phyloP scores from a whole-genome alignment of 2,888 invertebrate species.

The Drosophila nigricruria region DNA sequence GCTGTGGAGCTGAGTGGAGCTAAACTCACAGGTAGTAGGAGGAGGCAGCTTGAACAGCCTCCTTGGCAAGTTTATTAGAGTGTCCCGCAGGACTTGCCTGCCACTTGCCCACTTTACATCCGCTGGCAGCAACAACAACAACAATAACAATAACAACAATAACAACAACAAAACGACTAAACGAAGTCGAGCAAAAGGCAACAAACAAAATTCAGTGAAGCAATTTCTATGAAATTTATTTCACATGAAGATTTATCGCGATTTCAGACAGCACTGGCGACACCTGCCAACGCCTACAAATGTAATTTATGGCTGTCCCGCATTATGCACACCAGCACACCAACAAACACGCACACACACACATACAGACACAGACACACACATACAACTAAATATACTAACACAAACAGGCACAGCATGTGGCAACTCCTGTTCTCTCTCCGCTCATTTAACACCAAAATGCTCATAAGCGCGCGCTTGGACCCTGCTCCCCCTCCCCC shows the following conservation, averaged over 20 bases:
- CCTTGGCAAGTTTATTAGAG: conserved; percentile 67
- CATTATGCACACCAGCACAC: conserved; percentile 78
- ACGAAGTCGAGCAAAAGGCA: conserved; percentile 72
- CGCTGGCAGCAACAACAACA: conserved; percentile 45
- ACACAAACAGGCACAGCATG: conserved; percentile 62
- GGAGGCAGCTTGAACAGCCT: conserved; percentile 30
- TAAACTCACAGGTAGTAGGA: neutral
- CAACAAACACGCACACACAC: conserved; percentile 34
- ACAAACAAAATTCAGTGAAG: conserved; percentile 84
- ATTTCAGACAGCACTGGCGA: conserved; percentile 86
- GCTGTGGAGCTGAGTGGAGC: conserved; percentile 4
- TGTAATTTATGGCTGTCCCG: conserved; percentile 85
- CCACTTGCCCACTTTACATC: conserved; percentile 71
- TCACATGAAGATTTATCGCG: conserved; percentile 86
- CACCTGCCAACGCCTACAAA: conserved; percentile 86
- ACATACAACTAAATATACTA: conserved; percentile 7
- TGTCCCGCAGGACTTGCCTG: conserved; percentile 71
- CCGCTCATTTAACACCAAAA: conserved; percentile 66
- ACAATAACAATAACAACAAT: conserved; percentile 38
- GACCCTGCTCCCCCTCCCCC: conserved; percentile 15
- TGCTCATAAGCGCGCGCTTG: conserved; percentile 67
- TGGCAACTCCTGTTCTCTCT: conserved; percentile 55
- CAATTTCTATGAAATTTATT: conserved; percentile 86
- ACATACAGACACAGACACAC: conserved; percentile 34
- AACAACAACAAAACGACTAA: conserved; percentile 46